Evolutionary conservation across 1,140 invertebrate genomes (phyloP).

Genomic region (Leptopilina clavipes): DNA sequence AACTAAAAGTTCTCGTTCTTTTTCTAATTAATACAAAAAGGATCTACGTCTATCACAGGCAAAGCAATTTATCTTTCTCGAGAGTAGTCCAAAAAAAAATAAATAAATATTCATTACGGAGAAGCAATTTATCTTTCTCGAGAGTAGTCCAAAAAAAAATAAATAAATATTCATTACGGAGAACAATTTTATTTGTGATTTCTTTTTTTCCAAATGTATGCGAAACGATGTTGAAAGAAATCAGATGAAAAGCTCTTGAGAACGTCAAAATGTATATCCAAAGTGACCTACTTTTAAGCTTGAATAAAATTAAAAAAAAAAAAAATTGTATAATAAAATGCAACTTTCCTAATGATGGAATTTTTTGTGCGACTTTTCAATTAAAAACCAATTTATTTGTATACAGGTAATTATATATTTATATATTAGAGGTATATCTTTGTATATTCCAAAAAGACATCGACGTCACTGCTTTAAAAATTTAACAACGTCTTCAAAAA

Average conservation of each 20-base stretch:
- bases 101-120: background rate
- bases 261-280: background rate
- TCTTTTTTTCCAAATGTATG: background rate
- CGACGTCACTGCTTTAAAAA: no score
- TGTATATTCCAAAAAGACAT: no score
- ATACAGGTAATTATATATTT: background rate
- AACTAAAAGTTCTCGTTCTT: background rate
- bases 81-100: background rate
- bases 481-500: no score
- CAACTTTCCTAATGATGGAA: background rate
- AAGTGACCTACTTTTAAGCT: conserved; percentile 15
- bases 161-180: background rate
- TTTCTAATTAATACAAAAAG: background rate
- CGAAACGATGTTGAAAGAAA: background rate
- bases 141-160: background rate
- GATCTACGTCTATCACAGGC: background rate
- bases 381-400: background rate
- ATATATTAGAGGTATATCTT: no score
- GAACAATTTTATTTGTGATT: background rate
- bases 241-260: background rate
- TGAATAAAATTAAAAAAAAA: background rate
- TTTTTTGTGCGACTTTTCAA: background rate
- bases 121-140: background rate
- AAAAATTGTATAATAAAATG: background rate
- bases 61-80: background rate